A percentile compares a stretch with the other conserved stretches of the same genome.
phyloP scores from a whole-genome alignment of 92 coral and sea anemone species.

The Blastomussa wellsi region DNA sequence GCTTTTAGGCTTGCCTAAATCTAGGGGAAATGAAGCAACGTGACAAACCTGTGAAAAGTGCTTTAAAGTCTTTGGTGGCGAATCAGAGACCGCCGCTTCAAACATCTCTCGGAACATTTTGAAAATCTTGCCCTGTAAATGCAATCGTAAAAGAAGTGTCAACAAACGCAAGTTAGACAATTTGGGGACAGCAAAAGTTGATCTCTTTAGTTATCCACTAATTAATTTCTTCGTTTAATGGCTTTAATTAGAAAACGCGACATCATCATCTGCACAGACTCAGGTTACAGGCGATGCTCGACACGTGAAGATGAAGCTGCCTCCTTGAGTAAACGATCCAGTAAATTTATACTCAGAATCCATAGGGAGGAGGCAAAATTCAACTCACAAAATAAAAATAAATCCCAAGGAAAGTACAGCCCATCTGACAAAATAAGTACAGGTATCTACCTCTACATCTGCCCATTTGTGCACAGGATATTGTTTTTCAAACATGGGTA shows the following conservation, averaged over 20 bases:
- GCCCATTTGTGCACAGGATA: constrained; percentile 90
- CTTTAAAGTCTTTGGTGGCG: constrained; percentile 82
- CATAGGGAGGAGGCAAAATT: too few relatives aligned
- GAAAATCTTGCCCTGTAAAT: constrained; percentile 63
- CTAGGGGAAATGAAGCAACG: background rate
- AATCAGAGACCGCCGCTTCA: constrained; percentile 76
- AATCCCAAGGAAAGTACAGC: background rate
- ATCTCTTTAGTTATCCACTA: background rate
- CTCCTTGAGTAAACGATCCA: too few relatives aligned
- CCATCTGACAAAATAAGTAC: background rate
- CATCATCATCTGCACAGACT: background rate
- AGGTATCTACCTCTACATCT: constrained; percentile 73
- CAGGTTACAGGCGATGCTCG: background rate
- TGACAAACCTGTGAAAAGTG: constrained; percentile 72
- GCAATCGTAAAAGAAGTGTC: background rate
- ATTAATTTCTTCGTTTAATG: background rate
- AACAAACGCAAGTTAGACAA: background rate
- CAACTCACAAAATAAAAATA: background rate
- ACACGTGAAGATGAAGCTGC: too few relatives aligned
- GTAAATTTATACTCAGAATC: too few relatives aligned
- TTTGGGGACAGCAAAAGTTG: background rate
- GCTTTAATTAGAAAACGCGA: background rate
- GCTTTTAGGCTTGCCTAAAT: too few relatives aligned
- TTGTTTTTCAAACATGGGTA: constrained; percentile 84
- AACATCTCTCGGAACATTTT: constrained; percentile 75